A percentile compares a stretch with the other conserved stretches of the same genome.
Conservation (phyloP, 1,140 invertebrate genomes). For the Vanessa atalanta region DNA sequence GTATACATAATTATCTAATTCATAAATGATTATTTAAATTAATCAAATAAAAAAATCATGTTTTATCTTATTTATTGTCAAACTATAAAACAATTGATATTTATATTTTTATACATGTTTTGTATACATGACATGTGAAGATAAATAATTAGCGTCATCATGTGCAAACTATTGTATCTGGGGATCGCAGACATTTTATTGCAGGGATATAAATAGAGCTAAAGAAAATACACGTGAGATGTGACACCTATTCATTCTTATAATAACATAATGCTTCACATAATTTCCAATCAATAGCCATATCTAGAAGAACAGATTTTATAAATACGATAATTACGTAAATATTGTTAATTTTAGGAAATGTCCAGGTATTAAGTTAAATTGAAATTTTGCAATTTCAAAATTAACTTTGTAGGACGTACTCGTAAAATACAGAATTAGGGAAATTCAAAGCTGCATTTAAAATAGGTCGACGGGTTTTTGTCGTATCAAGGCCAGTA, state of each 20-base stretch:
- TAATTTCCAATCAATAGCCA: not conserved
- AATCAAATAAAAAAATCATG: too few relatives aligned
- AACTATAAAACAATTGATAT: too few relatives aligned
- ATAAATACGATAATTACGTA: too few relatives aligned
- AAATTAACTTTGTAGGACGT: not conserved
- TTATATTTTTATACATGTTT: too few relatives aligned
- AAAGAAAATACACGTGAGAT: not conserved
- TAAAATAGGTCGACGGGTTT: not conserved
- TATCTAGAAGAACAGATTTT: too few relatives aligned
- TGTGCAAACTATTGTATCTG: not conserved
- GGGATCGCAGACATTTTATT: not conserved
- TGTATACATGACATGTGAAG: not conserved
- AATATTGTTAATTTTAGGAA: too few relatives aligned
- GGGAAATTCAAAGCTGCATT: not conserved
- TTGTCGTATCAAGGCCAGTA: not conserved
- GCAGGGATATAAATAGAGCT: conserved; percentile 3
- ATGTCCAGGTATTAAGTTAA: too few relatives aligned
- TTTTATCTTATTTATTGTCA: too few relatives aligned
- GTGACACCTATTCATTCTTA: not conserved
- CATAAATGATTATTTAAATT: too few relatives aligned
- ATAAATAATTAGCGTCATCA: not conserved
- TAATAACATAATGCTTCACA: not conserved
- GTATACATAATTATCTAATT: too few relatives aligned
- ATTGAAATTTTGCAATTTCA: not conserved
- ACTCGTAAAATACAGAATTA: not conserved